Evolutionary conservation across 2,797 vertebrate genomes (phyloP).

Genomic region (Chiroxiphia lanceolata): DNA sequence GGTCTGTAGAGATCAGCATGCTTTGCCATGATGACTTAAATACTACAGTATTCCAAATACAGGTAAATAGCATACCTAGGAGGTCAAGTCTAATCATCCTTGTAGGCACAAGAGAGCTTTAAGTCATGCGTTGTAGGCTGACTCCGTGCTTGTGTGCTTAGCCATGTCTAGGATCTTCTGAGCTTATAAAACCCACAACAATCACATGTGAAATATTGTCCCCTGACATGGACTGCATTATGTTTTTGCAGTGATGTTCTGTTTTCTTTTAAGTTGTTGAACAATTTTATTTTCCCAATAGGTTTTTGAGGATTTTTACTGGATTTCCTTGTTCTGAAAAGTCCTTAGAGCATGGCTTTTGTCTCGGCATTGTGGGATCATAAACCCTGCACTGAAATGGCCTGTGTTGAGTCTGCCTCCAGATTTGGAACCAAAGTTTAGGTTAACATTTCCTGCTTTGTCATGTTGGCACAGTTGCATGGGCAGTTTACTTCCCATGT

Average conservation of each 20-base stretch:
- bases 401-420: neutral
- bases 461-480: neutral
- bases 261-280: neutral
- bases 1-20: neutral
- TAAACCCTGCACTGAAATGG: neutral
- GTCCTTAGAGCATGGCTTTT: neutral
- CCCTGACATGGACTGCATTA: neutral
- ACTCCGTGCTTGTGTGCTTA: neutral
- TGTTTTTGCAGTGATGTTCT: neutral
- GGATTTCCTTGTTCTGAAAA: neutral
- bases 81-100: neutral
- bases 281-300: neutral
- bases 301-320: neutral
- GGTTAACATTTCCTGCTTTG: conserved; percentile 31
- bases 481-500: neutral
- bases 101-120: neutral
- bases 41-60: neutral
- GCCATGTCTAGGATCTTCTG: neutral
- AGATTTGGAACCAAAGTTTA: conserved; percentile 43
- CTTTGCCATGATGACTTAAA: neutral
- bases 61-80: neutral
- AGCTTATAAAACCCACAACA: neutral
- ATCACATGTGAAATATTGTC: neutral
- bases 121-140: neutral
- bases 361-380: neutral